These are phyloP conservation scores for Chiloscyllium punctatum DNA, from an alignment of 2,797 vertebrate species.

Conservation along the genomic window DNA sequence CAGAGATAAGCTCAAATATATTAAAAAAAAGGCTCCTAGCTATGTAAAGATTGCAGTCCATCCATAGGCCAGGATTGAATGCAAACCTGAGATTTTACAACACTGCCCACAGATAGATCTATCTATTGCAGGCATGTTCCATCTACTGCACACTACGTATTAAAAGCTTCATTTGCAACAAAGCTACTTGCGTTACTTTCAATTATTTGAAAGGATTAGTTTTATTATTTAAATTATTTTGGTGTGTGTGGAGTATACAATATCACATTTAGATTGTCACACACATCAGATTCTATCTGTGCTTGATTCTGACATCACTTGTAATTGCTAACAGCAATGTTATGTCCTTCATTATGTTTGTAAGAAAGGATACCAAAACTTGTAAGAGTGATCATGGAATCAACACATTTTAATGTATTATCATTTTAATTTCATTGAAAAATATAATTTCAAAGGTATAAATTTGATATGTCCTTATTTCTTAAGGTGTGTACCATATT, in stretches of 20 bases:
- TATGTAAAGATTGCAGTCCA: not conserved
- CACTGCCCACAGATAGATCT: not conserved
- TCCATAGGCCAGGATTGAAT: not conserved
- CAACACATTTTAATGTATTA: not conserved
- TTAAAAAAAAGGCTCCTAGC: not conserved
- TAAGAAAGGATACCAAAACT: not conserved
- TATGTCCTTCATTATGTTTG: not conserved
- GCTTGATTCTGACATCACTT: not conserved
- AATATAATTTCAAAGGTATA: not conserved
- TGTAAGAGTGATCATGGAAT: not conserved
- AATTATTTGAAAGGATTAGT: not conserved
- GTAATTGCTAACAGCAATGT: not conserved
- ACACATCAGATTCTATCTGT: not conserved
- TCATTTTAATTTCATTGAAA: not conserved
- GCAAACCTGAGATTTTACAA: constrained; percentile 17
- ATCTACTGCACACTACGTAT: not conserved
- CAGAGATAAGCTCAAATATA: not conserved
- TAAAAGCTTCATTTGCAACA: not conserved
- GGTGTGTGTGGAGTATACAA: not conserved
- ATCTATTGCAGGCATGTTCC: not conserved
- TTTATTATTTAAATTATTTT: not conserved
- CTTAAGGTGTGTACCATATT: not conserved
- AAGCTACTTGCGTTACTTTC: too few relatives aligned
- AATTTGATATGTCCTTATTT: not conserved
- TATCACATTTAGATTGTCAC: not conserved